Evolutionary conservation across 2,113 vertebrate species (phyloP), one percentile per base, ranked within the genome.

Genomic region (Lampris megalopsis): DNA sequence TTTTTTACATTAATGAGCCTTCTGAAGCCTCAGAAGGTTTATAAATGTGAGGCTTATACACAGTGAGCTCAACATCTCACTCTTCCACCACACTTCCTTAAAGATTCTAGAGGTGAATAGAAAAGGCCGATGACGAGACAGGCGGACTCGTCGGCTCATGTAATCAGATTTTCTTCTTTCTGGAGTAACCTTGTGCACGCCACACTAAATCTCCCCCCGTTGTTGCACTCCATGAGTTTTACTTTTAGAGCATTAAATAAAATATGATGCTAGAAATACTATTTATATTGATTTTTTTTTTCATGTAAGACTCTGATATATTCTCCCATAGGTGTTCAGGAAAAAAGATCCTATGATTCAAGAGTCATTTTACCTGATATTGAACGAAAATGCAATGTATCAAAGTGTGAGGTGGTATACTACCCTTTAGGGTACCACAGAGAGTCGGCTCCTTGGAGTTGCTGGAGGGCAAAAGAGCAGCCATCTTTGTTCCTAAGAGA

Each of bases 401-500:
- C 66, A 24, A 13, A 38, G 6, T 49, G 36, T 54, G 40, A 53
- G 56, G 38, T 67, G 40, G 60, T 60, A 53, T 49, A 42, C 75
- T 64, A 63, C 47, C 54, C 67, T 81, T 47, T 3, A 38, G 77
- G 82, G 59, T 24, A 7, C 68, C 43, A 9, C 54, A 42, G 36
- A 43, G 10, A 49, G 41, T 10, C 73, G n/a, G 4, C 58, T 10
- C 6, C 43, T 4, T 37, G 2, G 4, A 63, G 63, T 77, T 48
- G 48, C 68, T 50, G 8, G 70, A 2, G 71, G 79, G 73, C 83
- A 48, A n/a, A n/a, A 24, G 9, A 24, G 56, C 36, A 1, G 64
- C 78, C 85, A 79, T 82, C 24, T 79, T 80, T 62, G 70, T 10
- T 68, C 54, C 77, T 69, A 59, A 50, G 53, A 59, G 5, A 67